Conservation (phyloP, 2,113 vertebrate genomes). For the Miniopterus natalensis region DNA sequence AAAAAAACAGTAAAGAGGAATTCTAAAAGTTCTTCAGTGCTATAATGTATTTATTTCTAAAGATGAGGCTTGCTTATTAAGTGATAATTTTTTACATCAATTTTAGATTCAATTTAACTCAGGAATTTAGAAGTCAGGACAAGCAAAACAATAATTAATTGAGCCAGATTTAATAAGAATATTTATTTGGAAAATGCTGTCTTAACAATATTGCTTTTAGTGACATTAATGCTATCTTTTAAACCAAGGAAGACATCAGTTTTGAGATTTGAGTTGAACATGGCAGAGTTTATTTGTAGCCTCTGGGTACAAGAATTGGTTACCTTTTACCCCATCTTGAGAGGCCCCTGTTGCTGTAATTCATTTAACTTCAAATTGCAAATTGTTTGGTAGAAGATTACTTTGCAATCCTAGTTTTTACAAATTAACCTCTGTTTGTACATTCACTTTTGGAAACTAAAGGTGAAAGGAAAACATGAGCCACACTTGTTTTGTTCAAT, state of each 20-base stretch:
- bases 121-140: slow-evolving; percentile 61
- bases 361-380: slow-evolving; percentile 79
- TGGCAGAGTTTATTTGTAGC: slow-evolving; percentile 77
- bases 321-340: slow-evolving; percentile 71
- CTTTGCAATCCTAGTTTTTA: slow-evolving; percentile 81
- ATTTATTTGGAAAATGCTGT: slow-evolving; percentile 67
- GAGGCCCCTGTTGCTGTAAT: slow-evolving; percentile 79
- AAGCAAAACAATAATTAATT: background rate
- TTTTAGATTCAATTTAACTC: slow-evolving; percentile 57
- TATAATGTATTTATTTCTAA: background rate
- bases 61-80: slow-evolving; percentile 44
- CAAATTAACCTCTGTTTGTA: slow-evolving; percentile 77
- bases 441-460: slow-evolving; percentile 79
- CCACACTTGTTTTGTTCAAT: slow-evolving; percentile 80
- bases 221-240: slow-evolving; percentile 77
- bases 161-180: slow-evolving; percentile 72
- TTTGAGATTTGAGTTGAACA: slow-evolving; percentile 63
- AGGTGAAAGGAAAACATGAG: slow-evolving; percentile 75
- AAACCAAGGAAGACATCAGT: slow-evolving; percentile 79
- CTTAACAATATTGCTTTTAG: slow-evolving; percentile 72
- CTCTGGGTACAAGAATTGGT: background rate
- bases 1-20: background rate
- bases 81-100: slow-evolving; percentile 69
- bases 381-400: slow-evolving; percentile 82
- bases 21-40: background rate